These are phyloP conservation scores for Drosophila sulfurigaster DNA, from an alignment of 1,140 invertebrate genomes.

Conservation along the genomic window DNA sequence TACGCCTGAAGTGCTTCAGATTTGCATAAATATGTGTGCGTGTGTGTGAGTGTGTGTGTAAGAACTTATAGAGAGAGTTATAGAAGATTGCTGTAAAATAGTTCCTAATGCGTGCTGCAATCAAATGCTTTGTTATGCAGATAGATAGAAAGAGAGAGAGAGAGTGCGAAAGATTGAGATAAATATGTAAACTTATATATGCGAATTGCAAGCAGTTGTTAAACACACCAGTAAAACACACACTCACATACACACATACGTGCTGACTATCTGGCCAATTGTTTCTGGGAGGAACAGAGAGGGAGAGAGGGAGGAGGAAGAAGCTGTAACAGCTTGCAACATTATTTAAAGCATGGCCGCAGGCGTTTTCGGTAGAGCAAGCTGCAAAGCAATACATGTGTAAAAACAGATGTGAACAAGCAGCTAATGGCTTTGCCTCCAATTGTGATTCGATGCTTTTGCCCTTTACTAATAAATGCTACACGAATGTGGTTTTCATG, in stretches of 20 bases:
- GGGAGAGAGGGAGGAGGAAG: not conserved
- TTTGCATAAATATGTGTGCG: constrained; percentile 46
- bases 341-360: constrained; percentile 70
- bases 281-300: too few species aligned
- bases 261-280: constrained; percentile 11
- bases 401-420: constrained; percentile 78
- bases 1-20: constrained; percentile 36
- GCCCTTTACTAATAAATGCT: constrained; percentile 43
- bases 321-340: constrained; percentile 26
- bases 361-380: constrained; percentile 44
- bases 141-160: not conserved
- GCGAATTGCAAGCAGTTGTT: constrained; percentile 46
- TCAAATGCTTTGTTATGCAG: constrained; percentile 54
- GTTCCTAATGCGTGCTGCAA: constrained; percentile 63
- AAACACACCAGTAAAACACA: constrained; percentile 56
- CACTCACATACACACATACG: constrained; percentile 8
- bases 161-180: constrained; percentile 25
- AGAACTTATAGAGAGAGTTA: not conserved
- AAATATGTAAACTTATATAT: constrained; percentile 42
- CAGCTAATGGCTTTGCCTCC: constrained; percentile 61
- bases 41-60: constrained; percentile 2
- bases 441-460: constrained; percentile 5
- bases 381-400: constrained; percentile 73
- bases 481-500: constrained; percentile 38
- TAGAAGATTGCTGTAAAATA: constrained; percentile 51